These are phyloP conservation scores for Panthera leo DNA, from an alignment of 2,113 vertebrate species.

Conservation along the genomic window DNA sequence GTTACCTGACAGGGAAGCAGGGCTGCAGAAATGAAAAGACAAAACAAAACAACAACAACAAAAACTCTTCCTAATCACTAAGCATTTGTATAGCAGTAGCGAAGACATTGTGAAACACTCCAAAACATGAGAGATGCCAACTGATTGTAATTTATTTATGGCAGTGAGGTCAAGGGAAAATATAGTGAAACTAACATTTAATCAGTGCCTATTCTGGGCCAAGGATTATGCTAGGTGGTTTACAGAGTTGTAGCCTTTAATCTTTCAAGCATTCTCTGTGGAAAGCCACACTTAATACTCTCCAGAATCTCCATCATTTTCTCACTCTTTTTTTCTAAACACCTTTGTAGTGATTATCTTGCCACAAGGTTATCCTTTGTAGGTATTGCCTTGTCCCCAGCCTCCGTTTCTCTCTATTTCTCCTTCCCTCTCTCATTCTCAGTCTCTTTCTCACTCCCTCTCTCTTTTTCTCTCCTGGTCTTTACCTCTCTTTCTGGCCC, in stretches of 20 bases:
- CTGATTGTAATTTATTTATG: neutral
- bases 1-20: neutral
- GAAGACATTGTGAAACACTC: neutral
- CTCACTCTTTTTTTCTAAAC: neutral
- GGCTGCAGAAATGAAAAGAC: neutral
- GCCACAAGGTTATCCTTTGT: neutral
- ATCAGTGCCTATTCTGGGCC: neutral
- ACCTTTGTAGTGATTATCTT: neutral
- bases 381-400: neutral
- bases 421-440: neutral
- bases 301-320: neutral
- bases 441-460: neutral
- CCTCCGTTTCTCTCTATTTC: neutral
- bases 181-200: neutral
- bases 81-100: neutral
- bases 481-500: neutral
- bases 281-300: neutral
- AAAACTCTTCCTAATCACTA: neutral
- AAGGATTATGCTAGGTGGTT: neutral
- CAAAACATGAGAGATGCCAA: neutral
- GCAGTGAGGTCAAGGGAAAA: neutral
- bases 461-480: too few relatives aligned
- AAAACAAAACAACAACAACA: neutral
- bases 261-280: neutral
- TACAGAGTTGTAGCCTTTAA: neutral